Conservation (phyloP, 2,797 vertebrate species). For the Ammospiza maritima region DNA sequence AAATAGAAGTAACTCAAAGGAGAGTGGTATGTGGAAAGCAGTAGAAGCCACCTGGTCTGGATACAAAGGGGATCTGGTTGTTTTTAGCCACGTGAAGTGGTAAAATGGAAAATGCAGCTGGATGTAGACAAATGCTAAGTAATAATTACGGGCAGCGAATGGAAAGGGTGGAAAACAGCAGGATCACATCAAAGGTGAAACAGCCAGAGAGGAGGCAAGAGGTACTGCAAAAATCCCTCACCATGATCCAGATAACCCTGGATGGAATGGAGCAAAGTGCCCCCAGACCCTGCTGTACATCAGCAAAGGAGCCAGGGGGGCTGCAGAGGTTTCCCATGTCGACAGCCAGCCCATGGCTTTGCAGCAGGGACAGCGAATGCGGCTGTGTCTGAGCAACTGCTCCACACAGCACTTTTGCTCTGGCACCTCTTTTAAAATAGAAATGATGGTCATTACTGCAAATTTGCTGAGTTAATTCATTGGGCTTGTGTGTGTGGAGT, state of each 20-base stretch:
- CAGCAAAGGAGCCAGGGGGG: neutral
- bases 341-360: neutral
- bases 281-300: neutral
- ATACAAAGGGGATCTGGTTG: neutral
- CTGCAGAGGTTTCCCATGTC: neutral
- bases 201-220: neutral
- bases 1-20: neutral
- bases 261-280: neutral
- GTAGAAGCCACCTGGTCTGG: neutral
- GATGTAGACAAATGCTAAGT: neutral
- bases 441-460: neutral
- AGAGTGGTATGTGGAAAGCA: neutral
- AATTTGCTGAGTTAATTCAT: constrained; percentile 1
- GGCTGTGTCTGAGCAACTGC: neutral
- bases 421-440: neutral
- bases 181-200: neutral
- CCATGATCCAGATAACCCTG: neutral
- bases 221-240: neutral
- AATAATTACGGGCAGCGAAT: neutral
- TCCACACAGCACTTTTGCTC: neutral
- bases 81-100: neutral
- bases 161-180: neutral
- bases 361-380: neutral
- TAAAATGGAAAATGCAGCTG: constrained; percentile 16
- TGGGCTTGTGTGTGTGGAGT: neutral